A percentile compares a stretch with the other conserved stretches of the same genome.
Conservation (phyloP, 2,113 vertebrate genomes). For the Gobius niger region DNA sequence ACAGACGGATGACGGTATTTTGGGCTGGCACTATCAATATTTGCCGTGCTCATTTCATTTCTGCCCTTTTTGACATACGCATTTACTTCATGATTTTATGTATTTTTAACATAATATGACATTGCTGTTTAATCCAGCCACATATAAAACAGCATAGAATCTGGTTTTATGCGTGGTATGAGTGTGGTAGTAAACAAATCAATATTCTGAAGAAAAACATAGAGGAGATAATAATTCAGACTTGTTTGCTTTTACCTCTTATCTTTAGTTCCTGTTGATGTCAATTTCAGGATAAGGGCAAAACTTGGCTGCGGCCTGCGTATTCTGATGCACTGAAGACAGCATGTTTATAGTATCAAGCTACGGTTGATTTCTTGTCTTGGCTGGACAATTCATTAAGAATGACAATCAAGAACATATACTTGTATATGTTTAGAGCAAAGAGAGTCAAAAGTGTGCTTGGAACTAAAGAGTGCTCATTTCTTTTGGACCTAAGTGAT, state of each 20-base stretch:
- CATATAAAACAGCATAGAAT: too few relatives aligned
- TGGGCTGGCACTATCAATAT: slow-evolving; percentile 35
- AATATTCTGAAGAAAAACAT: too few relatives aligned
- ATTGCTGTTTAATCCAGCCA: too few relatives aligned
- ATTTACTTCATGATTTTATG: slow-evolving; percentile 14
- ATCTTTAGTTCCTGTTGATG: not conserved
- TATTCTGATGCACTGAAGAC: too few relatives aligned
- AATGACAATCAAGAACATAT: too few relatives aligned
- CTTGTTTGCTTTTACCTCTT: not conserved
- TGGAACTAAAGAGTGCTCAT: slow-evolving; percentile 21
- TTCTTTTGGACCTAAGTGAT: slow-evolving; percentile 58
- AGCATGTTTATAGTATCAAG: too few relatives aligned
- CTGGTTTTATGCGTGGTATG: too few relatives aligned
- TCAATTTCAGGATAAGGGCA: not conserved
- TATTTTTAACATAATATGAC: too few relatives aligned
- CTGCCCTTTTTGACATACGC: slow-evolving; percentile 4
- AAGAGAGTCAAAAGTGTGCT: slow-evolving; percentile 1
- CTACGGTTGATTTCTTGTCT: too few relatives aligned
- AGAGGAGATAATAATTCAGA: not conserved
- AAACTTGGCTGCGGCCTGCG: too few relatives aligned
- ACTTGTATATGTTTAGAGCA: not conserved
- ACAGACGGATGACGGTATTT: slow-evolving; percentile 31
- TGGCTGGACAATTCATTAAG: too few relatives aligned
- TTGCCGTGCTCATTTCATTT: slow-evolving; percentile 26
- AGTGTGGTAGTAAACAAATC: too few relatives aligned